Conservation (phyloP, 2,888 invertebrate genomes). For the Crematogaster levior region DNA sequence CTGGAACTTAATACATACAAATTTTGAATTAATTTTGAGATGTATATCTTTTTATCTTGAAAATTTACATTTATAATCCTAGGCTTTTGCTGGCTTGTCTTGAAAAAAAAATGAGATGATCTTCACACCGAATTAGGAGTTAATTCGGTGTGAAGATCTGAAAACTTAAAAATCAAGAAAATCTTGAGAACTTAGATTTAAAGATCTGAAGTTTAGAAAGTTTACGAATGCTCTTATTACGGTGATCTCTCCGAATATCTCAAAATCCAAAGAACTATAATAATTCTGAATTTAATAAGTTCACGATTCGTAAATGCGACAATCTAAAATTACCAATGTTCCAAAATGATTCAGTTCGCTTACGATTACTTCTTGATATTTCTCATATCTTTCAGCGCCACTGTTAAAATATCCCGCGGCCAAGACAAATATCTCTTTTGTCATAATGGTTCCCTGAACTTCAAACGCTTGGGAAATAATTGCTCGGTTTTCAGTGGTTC, state of each 20-base stretch:
- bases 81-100: neutral
- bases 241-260: neutral
- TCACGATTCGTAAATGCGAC: neutral
- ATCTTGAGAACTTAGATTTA: neutral
- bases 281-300: conserved; percentile 13
- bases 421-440: conserved; percentile 50
- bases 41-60: neutral
- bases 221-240: conserved; percentile 10
- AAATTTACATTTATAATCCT: neutral
- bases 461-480: conserved; percentile 44
- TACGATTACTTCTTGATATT: conserved; percentile 28
- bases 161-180: neutral
- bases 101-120: no score
- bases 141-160: neutral
- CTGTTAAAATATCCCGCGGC: conserved; percentile 47
- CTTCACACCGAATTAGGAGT: no score
- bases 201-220: neutral
- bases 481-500: conserved; percentile 36
- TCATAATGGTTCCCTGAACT: conserved; percentile 41
- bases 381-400: neutral
- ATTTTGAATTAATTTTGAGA: neutral
- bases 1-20: neutral
- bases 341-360: neutral
- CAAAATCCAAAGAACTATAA: neutral
- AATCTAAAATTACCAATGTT: neutral